Evolutionary conservation across 2,888 invertebrate species (phyloP), one percentile per base, ranked within the genome.

Genomic region (Phlogophora meticulosa): DNA sequence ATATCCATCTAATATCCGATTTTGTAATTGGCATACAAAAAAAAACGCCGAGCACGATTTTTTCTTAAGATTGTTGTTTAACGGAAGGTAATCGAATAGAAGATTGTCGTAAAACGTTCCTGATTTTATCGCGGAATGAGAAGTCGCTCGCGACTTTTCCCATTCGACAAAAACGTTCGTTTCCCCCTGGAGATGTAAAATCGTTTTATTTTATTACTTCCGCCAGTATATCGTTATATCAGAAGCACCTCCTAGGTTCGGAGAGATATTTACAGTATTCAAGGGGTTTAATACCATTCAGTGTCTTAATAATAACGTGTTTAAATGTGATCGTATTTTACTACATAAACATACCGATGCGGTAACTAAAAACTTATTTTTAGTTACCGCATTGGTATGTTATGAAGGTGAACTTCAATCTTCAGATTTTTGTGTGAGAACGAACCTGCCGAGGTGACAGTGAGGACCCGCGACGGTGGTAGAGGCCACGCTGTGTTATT

Each of bases 131-230:
- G 91, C 90, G 86, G 90, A 94, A 94, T 93, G 94, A 94, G 94
- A 94, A 94, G 93, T 94, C 91, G 93, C 94, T 89, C 87, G 93
- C 93, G 92, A 95, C 92, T 94, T 94, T 94, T 93, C 93, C 93
- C 92, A 93, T 95, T 95, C 92, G 91, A 91, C 92, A 94, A 94
- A 95, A 94, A 94, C 93, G 93, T 91, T 93, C 93, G 90, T 91
- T 92, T 93, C 93, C 94, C 93, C 93, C 92, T 90, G 90, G 91
- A 94, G 94, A 95, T 94, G 95, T 95, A 94, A 95, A 95, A 95
- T 94, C 94, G 94, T 95, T 95, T 95, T 94, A 95, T 95, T 95
- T 94, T 95, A 95, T 95, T 94, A 94, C 94, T 94, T 94, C 94
- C 94, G 89, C 89, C 91, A 91, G 92, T 94, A 94, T 94, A 94